A percentile compares a stretch with the other conserved stretches of the same genome.
These are phyloP conservation scores for Hyphantria cunea DNA, from an alignment of 1,140 invertebrate genomes.

Conservation along the genomic window DNA sequence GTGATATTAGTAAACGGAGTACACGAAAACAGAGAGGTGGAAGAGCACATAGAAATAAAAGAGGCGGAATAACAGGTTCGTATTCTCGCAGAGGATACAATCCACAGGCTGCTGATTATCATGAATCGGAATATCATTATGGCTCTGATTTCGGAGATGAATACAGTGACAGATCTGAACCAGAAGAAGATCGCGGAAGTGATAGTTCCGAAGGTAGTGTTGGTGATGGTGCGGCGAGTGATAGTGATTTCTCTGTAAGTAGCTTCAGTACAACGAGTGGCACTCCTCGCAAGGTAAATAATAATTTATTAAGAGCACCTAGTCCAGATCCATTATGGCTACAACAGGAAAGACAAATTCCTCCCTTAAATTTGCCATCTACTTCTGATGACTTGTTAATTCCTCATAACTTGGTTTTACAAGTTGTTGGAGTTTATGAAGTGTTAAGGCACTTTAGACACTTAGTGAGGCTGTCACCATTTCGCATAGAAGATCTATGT, in stretches of 20 bases:
- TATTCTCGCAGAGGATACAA: constrained; percentile 87
- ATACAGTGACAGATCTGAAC: constrained; percentile 89
- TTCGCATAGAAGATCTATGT: constrained; percentile 98
- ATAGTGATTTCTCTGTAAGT: constrained; percentile 92
- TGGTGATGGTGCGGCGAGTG: constrained; percentile 87
- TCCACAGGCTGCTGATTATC: constrained; percentile 86
- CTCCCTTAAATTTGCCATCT: constrained; percentile 89
- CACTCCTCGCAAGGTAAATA: constrained; percentile 79
- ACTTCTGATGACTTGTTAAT: constrained; percentile 96
- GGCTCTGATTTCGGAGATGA: constrained; percentile 94
- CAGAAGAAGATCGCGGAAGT: constrained; percentile 87
- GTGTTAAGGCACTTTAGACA: constrained; percentile 95
- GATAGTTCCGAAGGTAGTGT: constrained; percentile 84
- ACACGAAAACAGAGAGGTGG: constrained; percentile 81
- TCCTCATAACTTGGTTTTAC: constrained; percentile 89
- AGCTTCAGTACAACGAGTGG: constrained; percentile 88
- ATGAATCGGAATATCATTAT: constrained; percentile 94
- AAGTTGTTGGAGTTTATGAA: constrained; percentile 94
- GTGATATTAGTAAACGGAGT: constrained; percentile 86
- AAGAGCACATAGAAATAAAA: constrained; percentile 83
- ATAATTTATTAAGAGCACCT: constrained; percentile 84
- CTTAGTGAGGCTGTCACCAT: constrained; percentile 94
- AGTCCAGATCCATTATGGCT: constrained; percentile 95
- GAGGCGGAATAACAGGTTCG: constrained; percentile 83
- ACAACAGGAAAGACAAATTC: constrained; percentile 89